Evolutionary conservation across 1,140 invertebrate species (phyloP), one percentile per base, ranked within the genome.

Genomic region (Heliothis virescens): DNA sequence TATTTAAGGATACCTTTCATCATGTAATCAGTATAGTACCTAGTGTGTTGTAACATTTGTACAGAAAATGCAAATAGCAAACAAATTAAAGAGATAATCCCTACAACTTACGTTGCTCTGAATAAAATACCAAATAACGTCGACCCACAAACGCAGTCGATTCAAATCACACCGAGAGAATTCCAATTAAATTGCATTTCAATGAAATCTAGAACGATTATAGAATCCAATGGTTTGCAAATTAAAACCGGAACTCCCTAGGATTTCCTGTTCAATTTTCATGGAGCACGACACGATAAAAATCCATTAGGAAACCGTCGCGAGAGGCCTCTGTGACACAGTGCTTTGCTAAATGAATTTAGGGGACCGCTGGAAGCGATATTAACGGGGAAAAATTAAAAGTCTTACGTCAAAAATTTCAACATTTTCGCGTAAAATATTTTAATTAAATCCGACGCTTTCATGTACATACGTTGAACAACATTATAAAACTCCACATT

Each of bases 141-240:
- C 63, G 62, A 69, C 50, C 75, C 62, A 69, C 52, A 78, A 81
- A 62, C 75, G 53, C 73, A 59, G 71, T 85, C 80, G 69, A 80
- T 83, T 79, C 78, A 79, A 85, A 82, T 82, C 80, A 79, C 63
- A 71, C 50, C 59, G 79, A 74, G 55, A 87, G 89, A 90, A 93
- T 90, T 91, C 85, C 88, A 90, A 90, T 92, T 93, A 90, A 92
- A 92, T 92, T 90, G 90, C 89, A 91, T 92, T 83, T 91, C 86
- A 91, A 89, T 90, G 90, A 91, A 92, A 94, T 91, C 91, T 90
- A 88, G 86, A 82, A 78, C 85, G 87, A 91, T 91, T 92, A 91
- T 90, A 90, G 87, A 90, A 89, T 89, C 83, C 83, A 80, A 88
- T 87, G 85, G 85, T 87, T 82, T 87, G 89, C 84, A 91, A 94